Percentiles rank a stretch among this genome's conserved stretches.
Conservation (phyloP, 2,888 invertebrate genomes). For the Busseola fusca region DNA sequence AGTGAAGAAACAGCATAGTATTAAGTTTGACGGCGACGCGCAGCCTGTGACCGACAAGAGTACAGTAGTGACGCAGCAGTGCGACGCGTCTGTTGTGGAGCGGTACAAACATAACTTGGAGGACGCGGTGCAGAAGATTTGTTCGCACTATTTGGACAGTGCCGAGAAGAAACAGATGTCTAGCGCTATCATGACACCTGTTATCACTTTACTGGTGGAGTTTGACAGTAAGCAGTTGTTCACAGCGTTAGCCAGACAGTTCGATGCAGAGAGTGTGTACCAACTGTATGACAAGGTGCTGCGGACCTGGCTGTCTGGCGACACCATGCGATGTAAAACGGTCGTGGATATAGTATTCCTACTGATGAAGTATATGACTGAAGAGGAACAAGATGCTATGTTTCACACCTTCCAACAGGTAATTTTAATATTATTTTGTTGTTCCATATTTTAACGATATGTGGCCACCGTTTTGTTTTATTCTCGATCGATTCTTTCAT, state of each 20-base stretch:
- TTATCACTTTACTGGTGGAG: slow-evolving; percentile 87
- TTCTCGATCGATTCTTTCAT: background rate
- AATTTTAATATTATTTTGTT: slow-evolving; percentile 40
- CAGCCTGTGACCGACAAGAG: slow-evolving; percentile 3
- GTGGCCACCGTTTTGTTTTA: background rate
- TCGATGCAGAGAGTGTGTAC: slow-evolving; percentile 62
- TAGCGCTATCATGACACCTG: slow-evolving; percentile 82
- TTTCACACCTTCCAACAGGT: slow-evolving; percentile 90
- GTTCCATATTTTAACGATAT: background rate
- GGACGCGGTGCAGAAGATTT: slow-evolving; percentile 81
- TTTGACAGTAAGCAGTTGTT: slow-evolving; percentile 89
- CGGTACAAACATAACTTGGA: slow-evolving; percentile 83
- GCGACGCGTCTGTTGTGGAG: slow-evolving; percentile 64
- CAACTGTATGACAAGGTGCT: slow-evolving; percentile 78
- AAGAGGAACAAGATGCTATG: slow-evolving; percentile 87
- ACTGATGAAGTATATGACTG: slow-evolving; percentile 87
- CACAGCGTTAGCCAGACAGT: slow-evolving; percentile 80
- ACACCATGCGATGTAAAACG: slow-evolving; percentile 85
- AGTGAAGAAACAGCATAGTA: slow-evolving; percentile 68
- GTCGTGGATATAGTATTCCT: slow-evolving; percentile 91
- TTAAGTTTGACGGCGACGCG: slow-evolving; percentile 73
- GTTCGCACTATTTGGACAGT: slow-evolving; percentile 88
- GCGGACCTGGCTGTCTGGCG: slow-evolving; percentile 85
- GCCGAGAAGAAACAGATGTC: slow-evolving; percentile 81
- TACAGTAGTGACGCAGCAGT: slow-evolving; percentile 12